Conservation (phyloP, 2,797 vertebrate genomes). For the Pygocentrus nattereri region DNA sequence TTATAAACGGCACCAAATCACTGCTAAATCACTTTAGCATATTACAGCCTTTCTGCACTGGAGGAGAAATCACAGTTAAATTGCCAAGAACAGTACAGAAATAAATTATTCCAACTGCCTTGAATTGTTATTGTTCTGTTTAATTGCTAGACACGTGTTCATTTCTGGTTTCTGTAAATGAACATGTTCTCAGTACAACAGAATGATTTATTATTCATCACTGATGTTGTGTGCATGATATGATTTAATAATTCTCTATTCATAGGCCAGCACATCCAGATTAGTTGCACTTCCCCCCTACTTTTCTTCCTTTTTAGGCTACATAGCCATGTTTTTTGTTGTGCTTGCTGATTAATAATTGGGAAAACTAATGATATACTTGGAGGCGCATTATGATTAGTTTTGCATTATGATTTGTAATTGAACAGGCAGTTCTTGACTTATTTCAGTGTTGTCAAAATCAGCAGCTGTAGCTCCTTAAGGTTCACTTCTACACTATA, state of each 20-base stretch:
- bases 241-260: background rate
- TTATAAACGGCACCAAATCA: background rate
- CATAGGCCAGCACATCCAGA: background rate
- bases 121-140: conserved; percentile 6
- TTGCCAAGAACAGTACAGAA: background rate
- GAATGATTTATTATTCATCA: background rate
- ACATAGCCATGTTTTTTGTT: background rate
- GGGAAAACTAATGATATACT: background rate
- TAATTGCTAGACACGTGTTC: background rate
- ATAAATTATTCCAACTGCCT: background rate
- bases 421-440: background rate
- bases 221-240: background rate
- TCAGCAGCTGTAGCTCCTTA: background rate
- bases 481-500: background rate
- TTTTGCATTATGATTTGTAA: background rate
- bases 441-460: background rate
- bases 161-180: background rate
- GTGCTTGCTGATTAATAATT: background rate
- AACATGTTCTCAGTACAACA: conserved; percentile 1
- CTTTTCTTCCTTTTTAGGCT: background rate
- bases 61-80: background rate
- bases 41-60: background rate
- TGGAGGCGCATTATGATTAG: background rate
- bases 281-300: rapidly evolving
- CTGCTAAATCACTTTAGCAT: background rate